Evolutionary conservation across 1,140 invertebrate genomes (phyloP), one percentile per base, ranked within the genome.

Genomic region (Harpegnathos saltator): DNA sequence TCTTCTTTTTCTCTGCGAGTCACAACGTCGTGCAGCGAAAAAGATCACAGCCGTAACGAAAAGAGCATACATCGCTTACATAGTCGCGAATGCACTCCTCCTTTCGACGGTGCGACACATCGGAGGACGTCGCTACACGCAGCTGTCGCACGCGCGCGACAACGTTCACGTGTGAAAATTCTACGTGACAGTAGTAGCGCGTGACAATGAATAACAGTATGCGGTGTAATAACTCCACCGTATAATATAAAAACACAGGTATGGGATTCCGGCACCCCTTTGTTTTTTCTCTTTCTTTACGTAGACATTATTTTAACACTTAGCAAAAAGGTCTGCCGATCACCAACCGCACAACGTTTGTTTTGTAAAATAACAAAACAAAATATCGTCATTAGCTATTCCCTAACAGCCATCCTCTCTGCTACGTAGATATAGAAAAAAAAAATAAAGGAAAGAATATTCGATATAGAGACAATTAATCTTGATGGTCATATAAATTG

Each of bases 371-470:
- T 91, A 93, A 91, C 92, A 93, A 93, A 44, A 94, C 90, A 89
- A 92, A 94, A 94, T 91, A 93, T 89, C 91, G 92, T 89, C 91
- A 92, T 71, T 66, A 93, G 90, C 92, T 93, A 93, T 91, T 89
- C 89, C 89, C 91, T 92, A 93, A 92, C 91, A 93, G 90, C 83
- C 91, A 92, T 85, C 86, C 86, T 92, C 88, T 89, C 85, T 89
- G 80, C 83, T 92, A 89, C 90, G 59, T 88, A 86, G 87, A 54
- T 14, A 75, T 14, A 48, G 65, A 83, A 82, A 63, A 59, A 65
- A 44, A 63, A 85, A 83, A 58, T 48, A 66, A 85, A 86, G 85
- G 90, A 68, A 87, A 89, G 54, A 87, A 90, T 71, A 86, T 89
- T 89, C 71, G 84, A 85, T 89, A n/a, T n/a, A 83, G 85, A 85